These are phyloP conservation scores for Exocentrus adspersus DNA, from an alignment of 2,888 invertebrate species.

Conservation along the genomic window DNA sequence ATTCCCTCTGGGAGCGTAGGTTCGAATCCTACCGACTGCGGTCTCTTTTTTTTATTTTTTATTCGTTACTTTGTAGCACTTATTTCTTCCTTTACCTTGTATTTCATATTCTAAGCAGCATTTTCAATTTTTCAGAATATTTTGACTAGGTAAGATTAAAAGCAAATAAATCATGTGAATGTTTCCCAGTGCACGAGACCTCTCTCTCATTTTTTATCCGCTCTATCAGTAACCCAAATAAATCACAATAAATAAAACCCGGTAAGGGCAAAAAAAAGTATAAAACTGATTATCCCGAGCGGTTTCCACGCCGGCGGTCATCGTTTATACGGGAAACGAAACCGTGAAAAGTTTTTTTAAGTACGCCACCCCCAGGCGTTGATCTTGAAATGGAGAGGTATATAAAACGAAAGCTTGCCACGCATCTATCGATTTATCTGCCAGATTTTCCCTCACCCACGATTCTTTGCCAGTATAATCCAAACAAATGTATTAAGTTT, in stretches of 20 bases:
- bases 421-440: too few relatives aligned
- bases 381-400: background rate
- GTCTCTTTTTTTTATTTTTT: background rate
- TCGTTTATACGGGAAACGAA: background rate
- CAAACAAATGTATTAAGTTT: too few relatives aligned
- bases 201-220: too few relatives aligned
- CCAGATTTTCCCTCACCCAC: too few relatives aligned
- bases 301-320: background rate
- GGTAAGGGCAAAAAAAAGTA: background rate
- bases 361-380: background rate
- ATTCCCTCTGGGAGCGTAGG: constrained; percentile 92
- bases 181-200: too few relatives aligned
- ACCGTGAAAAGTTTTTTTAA: background rate
- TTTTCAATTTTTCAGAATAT: too few relatives aligned
- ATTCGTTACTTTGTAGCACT: background rate
- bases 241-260: background rate
- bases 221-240: background rate
- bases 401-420: background rate
- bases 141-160: too few relatives aligned
- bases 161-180: too few relatives aligned
- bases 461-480: too few relatives aligned
- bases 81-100: too few relatives aligned
- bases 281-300: background rate
- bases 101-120: too few relatives aligned
- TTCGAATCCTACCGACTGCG: constrained; percentile 91